Evolutionary conservation across 92 coral and sea anemone species (phyloP), one percentile per base, ranked within the genome.

Genomic region (Paramuricea clavata): DNA sequence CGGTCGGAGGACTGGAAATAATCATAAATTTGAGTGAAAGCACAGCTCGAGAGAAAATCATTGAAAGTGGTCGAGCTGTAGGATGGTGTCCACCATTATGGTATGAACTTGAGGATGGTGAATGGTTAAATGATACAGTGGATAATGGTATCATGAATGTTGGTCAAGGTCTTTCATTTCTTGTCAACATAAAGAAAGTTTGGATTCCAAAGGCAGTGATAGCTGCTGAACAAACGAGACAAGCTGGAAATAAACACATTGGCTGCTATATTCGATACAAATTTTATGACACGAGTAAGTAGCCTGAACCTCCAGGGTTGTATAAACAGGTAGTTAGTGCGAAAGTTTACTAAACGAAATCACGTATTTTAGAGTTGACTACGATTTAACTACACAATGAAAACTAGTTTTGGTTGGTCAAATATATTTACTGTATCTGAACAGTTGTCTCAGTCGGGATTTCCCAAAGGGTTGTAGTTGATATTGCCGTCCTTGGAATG

Each of bases 51-150:
- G 95, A 94, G 30, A 81, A 78, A 36, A 82, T 96, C 15, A 83
- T 97, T 69, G 94, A 97, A 80, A 74, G 77, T 71, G 95, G 93
- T 36, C 87, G 99, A 15, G 91, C 94, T 35, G 49, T 93, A n/a
- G 99, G 99, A 0, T 97, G 99, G 99, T 86, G 94, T 70, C 97
- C 97, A 11, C 92, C 92, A 21, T 89, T 90, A 68, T 91, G 94
- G 71, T 49, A 90, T 32, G 99, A 94, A 60, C 78, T 80, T 36
- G 93, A 86, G 43, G 97, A 93, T 26, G 93, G 91, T 34, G 69
- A 78, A 19, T 83, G 87, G 79, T 89, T 85, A 52, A 49, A 60
- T 78, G 91, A 50, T 68, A 87, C 83, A 26, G 92, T 83, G 8
- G 92, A 87, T 16, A 39, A 49, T 26, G 83, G 74, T 26, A 56